These are phyloP conservation scores for Schrankia costaestrigalis DNA, from an alignment of 2,888 invertebrate genomes.

Conservation along the genomic window DNA sequence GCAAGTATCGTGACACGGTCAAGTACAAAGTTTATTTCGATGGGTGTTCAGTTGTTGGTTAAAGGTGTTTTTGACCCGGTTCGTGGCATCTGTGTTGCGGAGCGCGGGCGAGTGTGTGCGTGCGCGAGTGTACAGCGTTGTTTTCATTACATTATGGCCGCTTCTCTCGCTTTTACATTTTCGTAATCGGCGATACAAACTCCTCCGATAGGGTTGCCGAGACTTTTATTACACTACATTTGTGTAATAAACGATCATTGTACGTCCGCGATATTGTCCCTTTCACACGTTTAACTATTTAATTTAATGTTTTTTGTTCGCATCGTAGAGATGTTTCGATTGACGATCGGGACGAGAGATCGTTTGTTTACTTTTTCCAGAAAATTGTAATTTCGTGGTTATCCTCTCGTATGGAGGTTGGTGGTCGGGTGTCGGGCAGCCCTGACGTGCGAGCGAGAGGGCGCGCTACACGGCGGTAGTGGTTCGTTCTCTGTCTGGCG, in stretches of 20 bases:
- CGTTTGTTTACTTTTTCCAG: slow-evolving; percentile 57
- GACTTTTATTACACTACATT: slow-evolving; percentile 42
- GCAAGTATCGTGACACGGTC: slow-evolving; percentile 73
- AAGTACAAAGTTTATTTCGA: slow-evolving; percentile 73
- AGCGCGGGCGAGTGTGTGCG: slow-evolving; percentile 48
- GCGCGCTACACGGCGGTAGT: slow-evolving; percentile 48
- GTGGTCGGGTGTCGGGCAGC: slow-evolving; percentile 40
- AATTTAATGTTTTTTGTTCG: slow-evolving; percentile 16
- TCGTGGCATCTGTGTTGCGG: slow-evolving; percentile 53
- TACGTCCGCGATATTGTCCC: slow-evolving; percentile 24
- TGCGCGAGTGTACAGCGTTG: slow-evolving; percentile 60
- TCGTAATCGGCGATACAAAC: slow-evolving; percentile 72
- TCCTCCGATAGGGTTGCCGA: slow-evolving; percentile 61
- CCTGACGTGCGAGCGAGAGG: slow-evolving; percentile 62
- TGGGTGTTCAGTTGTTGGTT: slow-evolving; percentile 70
- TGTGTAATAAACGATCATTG: slow-evolving; percentile 34
- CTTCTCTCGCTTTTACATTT: slow-evolving; percentile 76
- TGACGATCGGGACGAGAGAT: slow-evolving; percentile 33
- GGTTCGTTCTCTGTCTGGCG: slow-evolving; percentile 57
- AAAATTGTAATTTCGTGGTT: slow-evolving; percentile 66
- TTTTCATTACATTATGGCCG: slow-evolving; percentile 75
- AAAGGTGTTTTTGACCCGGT: slow-evolving; percentile 79
- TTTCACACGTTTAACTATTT: slow-evolving; percentile 33
- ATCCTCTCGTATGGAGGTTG: slow-evolving; percentile 53
- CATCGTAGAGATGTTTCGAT: slow-evolving; percentile 15